phyloP scores from a whole-genome alignment of 2,797 vertebrate species.

The Amphiprion clarkii region DNA sequence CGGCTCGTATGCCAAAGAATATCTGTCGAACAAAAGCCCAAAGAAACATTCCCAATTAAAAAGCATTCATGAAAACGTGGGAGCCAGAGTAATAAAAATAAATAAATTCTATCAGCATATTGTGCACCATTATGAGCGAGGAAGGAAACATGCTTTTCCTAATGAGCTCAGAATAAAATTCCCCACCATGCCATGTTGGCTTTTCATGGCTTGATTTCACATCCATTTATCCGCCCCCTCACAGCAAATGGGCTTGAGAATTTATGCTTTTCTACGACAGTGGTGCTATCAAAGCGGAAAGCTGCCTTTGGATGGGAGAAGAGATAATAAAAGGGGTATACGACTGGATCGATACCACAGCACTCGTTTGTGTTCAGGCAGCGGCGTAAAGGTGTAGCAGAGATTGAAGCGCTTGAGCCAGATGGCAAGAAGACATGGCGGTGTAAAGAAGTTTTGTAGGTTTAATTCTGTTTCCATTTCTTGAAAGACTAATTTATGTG shows the following conservation, averaged over 20 bases:
- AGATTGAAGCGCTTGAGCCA: constrained; percentile 68
- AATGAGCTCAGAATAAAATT: constrained; percentile 83
- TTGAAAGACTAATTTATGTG: constrained; percentile 55
- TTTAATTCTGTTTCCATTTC: constrained; percentile 73
- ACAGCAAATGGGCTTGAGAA: constrained; percentile 80
- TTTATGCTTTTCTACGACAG: constrained; percentile 74
- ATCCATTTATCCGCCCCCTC: constrained; percentile 81
- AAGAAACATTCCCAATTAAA: constrained; percentile 69
- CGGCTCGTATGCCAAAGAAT: constrained; percentile 56
- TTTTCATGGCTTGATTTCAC: constrained; percentile 83
- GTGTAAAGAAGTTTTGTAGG: constrained; percentile 69
- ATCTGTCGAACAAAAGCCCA: constrained; percentile 56
- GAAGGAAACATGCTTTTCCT: constrained; percentile 72
- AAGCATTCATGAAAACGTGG: constrained; percentile 55
- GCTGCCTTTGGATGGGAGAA: constrained; percentile 69
- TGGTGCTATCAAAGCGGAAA: constrained; percentile 73
- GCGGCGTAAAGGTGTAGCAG: constrained; percentile 69
- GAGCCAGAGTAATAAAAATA: constrained; percentile 19
- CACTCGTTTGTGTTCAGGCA: constrained; percentile 68
- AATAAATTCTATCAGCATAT: constrained; percentile 61
- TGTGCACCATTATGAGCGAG: constrained; percentile 58
- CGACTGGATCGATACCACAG: constrained; percentile 78
- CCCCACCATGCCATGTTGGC: constrained; percentile 74
- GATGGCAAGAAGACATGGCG: constrained; percentile 53
- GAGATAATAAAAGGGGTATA: constrained; percentile 79